Base-by-base conservation (phyloP, 2,113 vertebrate genomes). In the Orthochromis indermauri region DNA sequence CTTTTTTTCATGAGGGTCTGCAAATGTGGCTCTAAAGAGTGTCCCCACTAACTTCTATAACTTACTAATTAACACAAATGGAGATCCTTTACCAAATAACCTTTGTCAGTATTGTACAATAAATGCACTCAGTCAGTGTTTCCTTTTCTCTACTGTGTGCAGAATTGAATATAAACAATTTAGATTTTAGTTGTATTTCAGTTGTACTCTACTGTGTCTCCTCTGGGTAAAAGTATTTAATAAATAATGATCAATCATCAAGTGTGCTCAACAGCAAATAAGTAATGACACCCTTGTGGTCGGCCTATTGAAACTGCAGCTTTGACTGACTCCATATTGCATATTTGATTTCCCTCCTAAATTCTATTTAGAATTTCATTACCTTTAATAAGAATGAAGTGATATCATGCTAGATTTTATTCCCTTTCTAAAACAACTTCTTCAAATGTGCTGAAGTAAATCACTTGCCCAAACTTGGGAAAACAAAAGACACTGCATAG, bases 401-500 rank as follows among this genome's bases (percentile, higher is more conserved):
- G 87, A 83, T 83, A 83, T 87, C 63, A 80, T 61, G 81, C 42
- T 66, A 59, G 57, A 87, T 83, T 86, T 7, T 78, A 88, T 88
- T 88, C 37, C 49, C 31, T 80, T 87, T 54, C 81, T 78, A 51
- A 73, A 90, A 90, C 78, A 88, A 84, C 73, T 88, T 86, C 82
- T 57, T 89, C 78, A 83, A 86, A 90, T 84, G 55, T 16, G 8
- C 51, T 76, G 40, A 85, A 89, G 86, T 89, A 86, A 90, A 92
- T 91, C 84, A 73, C 61, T 53, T 51, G 90, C 14, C 80, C n/a
- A 83, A 91, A 89, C 86, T 89, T 89, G 86, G 42, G 80, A 33
- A 90, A 91, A 93, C 84, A 89, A 93, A 88, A 89, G 81, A 76
- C 85, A 54, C 45, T 71, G 82, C 90, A 88, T 83, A 87, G 83